Conservation (phyloP, 2,113 vertebrate species). For the Poeciliopsis retropinna region DNA sequence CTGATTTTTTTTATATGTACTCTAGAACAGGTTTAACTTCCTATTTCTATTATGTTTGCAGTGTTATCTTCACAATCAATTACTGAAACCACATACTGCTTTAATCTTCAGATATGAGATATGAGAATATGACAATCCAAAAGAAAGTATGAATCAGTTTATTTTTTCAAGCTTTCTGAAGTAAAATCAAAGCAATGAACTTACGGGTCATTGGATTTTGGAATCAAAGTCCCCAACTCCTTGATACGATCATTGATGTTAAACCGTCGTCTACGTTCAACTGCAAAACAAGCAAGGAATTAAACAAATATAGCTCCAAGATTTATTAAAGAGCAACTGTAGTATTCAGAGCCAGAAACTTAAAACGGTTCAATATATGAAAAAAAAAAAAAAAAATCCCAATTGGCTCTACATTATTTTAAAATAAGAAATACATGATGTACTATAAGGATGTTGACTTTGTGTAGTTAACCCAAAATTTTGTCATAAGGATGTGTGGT, state of each 20-base stretch:
- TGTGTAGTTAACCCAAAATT: background rate
- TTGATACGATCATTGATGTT: constrained; percentile 87
- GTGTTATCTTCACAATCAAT: background rate
- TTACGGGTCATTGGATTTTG: constrained; percentile 85
- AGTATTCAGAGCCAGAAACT: background rate
- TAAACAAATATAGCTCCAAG: background rate
- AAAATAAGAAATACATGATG: background rate
- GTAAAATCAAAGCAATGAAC: constrained; percentile 27
- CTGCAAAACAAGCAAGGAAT: constrained; percentile 54
- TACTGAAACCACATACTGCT: background rate
- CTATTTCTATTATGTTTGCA: background rate
- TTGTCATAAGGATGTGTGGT: background rate
- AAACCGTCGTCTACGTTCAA: constrained; percentile 82
- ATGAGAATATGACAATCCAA: background rate
- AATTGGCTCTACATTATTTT: background rate
- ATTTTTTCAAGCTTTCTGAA: background rate
- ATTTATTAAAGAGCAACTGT: background rate
- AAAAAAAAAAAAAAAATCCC: background rate
- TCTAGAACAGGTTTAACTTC: background rate
- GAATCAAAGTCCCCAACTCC: constrained; percentile 83
- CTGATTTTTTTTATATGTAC: background rate
- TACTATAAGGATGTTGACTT: background rate
- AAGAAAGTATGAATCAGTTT: background rate
- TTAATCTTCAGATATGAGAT: background rate
- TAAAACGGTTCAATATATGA: background rate